Evolutionary conservation across 37 sponge, comb jelly and placozoan genomes (phyloP), one percentile per base, ranked within the genome.

Genomic region (Bolinopsis microptera): DNA sequence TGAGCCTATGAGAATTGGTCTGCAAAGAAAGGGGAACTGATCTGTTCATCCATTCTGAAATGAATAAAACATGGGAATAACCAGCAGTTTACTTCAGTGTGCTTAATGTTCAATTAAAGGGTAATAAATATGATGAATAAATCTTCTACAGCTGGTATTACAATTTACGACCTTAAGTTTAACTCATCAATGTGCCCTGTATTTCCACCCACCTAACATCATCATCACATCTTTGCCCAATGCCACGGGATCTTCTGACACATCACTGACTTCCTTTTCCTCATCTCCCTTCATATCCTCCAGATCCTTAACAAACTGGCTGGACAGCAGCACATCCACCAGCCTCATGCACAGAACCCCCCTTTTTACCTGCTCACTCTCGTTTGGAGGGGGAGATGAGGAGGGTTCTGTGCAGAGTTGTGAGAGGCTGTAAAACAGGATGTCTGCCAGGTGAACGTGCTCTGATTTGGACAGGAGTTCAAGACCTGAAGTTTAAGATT

Each of bases 251-350:
- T 86, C 41, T 18, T 23, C 61, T 27, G 8, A 35, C 18, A 24
- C 61, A 16, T 40, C 31, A 8, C 35, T 38, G 0, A 16, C 35
- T 38, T 40, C 90, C 30, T 3, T 30, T 48, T 41, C 22, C 61
- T 23, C 61, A 24, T 86, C 90, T 13, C 24, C 36, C 26, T 39
- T 41, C 41, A 41, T 18, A 3, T 38, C 61, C 90, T 86, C 90
- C 30, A 86, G 90, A 41, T 39, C 90, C 61, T 86, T 86, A 2
- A 86, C 90, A 39, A 86, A 86, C 90, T 86, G 61, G 39, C 90
- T 86, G 28, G 61, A 39, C 48, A 86, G 90, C 61, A 86, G 31
- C 41, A 86, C 61, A 3, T 86, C 90, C 30, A 86, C 90, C 13
- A 86, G 41, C 16, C 61, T 38, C 90, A 86, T 86, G 3, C 61